Evolutionary conservation across 2,113 vertebrate genomes (phyloP).

Genomic region (Sceloporus tristichus): DNA sequence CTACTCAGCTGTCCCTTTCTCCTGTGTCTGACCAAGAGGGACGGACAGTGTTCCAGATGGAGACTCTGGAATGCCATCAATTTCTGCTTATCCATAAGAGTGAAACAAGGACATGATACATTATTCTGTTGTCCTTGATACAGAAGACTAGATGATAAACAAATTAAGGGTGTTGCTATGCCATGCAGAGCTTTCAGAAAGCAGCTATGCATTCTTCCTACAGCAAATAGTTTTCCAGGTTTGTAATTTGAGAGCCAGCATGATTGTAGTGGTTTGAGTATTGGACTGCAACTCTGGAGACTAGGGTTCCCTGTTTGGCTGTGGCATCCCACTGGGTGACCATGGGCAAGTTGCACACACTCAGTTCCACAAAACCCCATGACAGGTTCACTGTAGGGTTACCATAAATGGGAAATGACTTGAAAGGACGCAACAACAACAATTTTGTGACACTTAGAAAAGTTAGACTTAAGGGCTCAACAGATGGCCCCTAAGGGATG

Average conservation of each 20-base stretch:
- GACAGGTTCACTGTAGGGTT: too few relatives aligned
- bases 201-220: not conserved
- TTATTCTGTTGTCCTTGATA: not conserved
- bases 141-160: not conserved
- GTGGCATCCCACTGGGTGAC: too few relatives aligned
- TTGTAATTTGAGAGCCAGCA: not conserved
- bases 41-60: not conserved
- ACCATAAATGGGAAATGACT: too few relatives aligned
- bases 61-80: not conserved
- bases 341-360: too few relatives aligned
- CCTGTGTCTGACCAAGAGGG: not conserved
- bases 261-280: too few relatives aligned
- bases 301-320: too few relatives aligned
- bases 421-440: too few relatives aligned
- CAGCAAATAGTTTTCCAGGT: not conserved
- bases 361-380: too few relatives aligned
- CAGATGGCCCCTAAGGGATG: too few relatives aligned
- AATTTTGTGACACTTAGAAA: too few relatives aligned
- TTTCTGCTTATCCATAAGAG: not conserved
- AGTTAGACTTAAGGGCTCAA: too few relatives aligned
- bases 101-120: not conserved
- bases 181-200: not conserved
- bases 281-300: too few relatives aligned
- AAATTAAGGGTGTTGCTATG: not conserved
- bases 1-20: not conserved